Percentiles rank a stretch among this genome's conserved stretches.
These are phyloP conservation scores for Echiichthys vipera DNA, from an alignment of 2,797 vertebrate species.

Conservation along the genomic window DNA sequence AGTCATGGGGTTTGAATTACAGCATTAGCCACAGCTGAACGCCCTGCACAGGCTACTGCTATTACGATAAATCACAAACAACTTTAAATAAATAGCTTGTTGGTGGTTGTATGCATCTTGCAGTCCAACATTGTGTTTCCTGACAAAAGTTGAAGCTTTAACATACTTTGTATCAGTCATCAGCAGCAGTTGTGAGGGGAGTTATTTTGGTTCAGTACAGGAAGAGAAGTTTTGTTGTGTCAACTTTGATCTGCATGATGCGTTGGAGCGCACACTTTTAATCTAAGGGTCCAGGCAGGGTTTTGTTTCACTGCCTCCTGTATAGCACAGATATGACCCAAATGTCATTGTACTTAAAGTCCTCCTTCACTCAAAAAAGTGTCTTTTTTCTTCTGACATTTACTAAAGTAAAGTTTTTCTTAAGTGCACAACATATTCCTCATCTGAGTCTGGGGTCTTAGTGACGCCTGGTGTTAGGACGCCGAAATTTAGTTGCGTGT, in stretches of 20 bases:
- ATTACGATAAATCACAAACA: neutral
- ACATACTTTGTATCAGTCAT: neutral
- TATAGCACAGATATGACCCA: neutral
- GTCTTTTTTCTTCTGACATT: too few species aligned
- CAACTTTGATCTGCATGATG: neutral
- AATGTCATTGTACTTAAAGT: neutral
- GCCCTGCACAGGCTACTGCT: slow-evolving; percentile 10
- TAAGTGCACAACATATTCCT: too few species aligned
- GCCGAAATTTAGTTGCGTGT: too few species aligned
- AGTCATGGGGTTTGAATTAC: slow-evolving; percentile 69
- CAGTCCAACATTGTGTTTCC: neutral
- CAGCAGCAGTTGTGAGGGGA: neutral
- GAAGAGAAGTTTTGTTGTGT: neutral
- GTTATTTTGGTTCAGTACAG: neutral
- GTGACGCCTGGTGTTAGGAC: too few species aligned
- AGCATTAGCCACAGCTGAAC: slow-evolving; percentile 32
- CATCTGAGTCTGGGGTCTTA: too few species aligned
- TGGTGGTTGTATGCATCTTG: neutral
- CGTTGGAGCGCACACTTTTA: too few species aligned
- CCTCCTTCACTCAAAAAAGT: too few species aligned
- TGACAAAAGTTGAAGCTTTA: neutral
- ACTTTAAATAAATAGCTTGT: neutral
- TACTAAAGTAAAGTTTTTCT: too few species aligned
- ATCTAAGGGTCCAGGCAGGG: slow-evolving; percentile 9
- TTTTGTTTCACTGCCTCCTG: neutral